Percentiles rank a stretch among this genome's conserved stretches.
Evolutionary conservation across 2,797 vertebrate species (phyloP).

Genomic region (Smutsia temminckii): DNA sequence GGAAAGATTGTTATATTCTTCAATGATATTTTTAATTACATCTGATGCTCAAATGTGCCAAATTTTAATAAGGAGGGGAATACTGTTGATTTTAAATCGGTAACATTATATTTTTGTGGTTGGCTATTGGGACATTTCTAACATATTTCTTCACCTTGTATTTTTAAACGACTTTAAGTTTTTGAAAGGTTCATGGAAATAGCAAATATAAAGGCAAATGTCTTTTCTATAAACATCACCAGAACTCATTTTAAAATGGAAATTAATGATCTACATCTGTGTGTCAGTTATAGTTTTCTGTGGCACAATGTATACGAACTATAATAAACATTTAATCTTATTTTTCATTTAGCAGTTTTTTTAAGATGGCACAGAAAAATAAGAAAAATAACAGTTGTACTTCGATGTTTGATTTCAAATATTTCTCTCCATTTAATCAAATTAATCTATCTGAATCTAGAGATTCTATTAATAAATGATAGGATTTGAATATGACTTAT

Average conservation of each 20-base stretch:
- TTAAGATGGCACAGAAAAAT: neutral
- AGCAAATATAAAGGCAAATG: slow-evolving; percentile 32
- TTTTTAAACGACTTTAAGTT: slow-evolving; percentile 69
- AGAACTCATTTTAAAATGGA: neutral
- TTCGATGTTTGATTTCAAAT: neutral
- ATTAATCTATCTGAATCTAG: neutral
- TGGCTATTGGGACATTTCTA: slow-evolving; percentile 77
- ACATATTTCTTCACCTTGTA: slow-evolving; percentile 71
- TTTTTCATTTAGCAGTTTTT: neutral
- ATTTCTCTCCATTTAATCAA: neutral
- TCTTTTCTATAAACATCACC: neutral
- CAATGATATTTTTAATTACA: slow-evolving; percentile 65
- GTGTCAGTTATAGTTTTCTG: neutral
- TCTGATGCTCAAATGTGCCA: slow-evolving; percentile 75
- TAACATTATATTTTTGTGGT: slow-evolving; percentile 78
- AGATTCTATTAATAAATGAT: neutral
- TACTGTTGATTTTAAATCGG: slow-evolving; percentile 76
- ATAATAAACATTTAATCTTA: neutral
- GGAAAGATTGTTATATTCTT: slow-evolving; percentile 62
- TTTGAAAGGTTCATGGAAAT: slow-evolving; percentile 35
- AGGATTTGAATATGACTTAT: neutral
- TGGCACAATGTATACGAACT: neutral
- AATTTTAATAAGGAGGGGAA: slow-evolving; percentile 78
- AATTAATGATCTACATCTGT: neutral
- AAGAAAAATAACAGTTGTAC: neutral